Base-by-base conservation (phyloP, 2,888 invertebrate genomes). In the Gastracanthus pulcherrimus region DNA sequence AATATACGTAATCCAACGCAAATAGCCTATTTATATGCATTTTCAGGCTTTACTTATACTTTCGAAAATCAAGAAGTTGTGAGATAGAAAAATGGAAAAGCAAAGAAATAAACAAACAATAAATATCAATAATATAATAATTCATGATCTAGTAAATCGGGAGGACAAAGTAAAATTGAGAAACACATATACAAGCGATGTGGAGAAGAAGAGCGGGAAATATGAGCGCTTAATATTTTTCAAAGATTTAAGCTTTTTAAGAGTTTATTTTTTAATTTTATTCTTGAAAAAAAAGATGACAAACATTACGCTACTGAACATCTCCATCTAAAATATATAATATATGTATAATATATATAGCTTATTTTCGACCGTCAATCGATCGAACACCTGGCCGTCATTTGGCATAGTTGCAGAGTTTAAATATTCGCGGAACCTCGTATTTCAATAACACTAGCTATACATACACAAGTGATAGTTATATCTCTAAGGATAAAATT, bases 381-480 rank as follows among this genome's bases (percentile, higher is more conserved):
- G 34, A 82, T 76, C 82, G 79, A 76, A 69, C 70, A 79, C 34
- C 75, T 71, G 82, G 82, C 79, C 79, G 51, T 79, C 34, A 71
- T 82, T 82, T 82, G 82, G 82, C 82, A 82, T 82, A 79, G 69
- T 82, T 79, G 76, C 76, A 76, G 55, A 72, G 71, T 79, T 76
- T 71, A 58, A 80, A 60, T 77, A 74, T 62, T 66, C 67, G 36
- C 70, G 70, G 31, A 66, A 64, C 13, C 51, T 69, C 23, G 11
- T 62, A 29, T 76, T 80, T 48, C 36, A 45, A 78, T 75, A 60
- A 71, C 34, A 48, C 69, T 76, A 76, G 29, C 66, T 82, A 71
- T 79, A 76, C 79, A 71, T 64, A 71, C 62, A 82, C 60, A 70
- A 70, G 55, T 58, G 36, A 66, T 71, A 74, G 29, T 76, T 72